Base-by-base conservation (phyloP, 2,888 invertebrate species). In the Tipula helvola region DNA sequence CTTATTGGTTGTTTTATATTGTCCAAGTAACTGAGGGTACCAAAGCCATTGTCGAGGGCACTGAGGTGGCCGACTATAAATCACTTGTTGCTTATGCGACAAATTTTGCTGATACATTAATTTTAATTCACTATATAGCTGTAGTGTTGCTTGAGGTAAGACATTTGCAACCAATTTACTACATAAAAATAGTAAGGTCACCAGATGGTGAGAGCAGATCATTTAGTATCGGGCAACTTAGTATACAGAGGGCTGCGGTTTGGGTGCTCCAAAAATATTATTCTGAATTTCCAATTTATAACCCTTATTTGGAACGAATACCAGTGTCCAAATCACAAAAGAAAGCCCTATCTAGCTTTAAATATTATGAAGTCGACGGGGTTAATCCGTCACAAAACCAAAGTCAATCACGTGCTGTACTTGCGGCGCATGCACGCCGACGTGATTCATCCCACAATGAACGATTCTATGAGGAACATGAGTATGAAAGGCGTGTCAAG, bases 1-100 rank as follows among this genome's bases (percentile, higher is more conserved):
- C 98, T 4, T 99, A 98, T 92, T 99, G 99, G 99, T 93, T 99
- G 18, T 99, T 99, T 92, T 99, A 99, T 91, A 95, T 97, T 89
- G 98, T 99, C 86, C 97, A 99, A 92, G 94, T 95, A 87, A 96
- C 96, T 0, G 96, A 96, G 91, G 95, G 95, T 18, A 95, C 96
- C 0, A 95, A 95, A 91, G 96, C 96, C 87, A 94, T 96, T 7
- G 95, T 95, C 0, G 95, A 96, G 87, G 95, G 95, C 0, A 96
- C 96, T 89, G 95, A 95, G 91, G 95, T 95, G 10, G 94, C 95
- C 83, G 96, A 96, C 90, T 98, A 98, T 90, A 96, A 96, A 90
- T 95, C 96, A 36, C 93, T 99, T 90, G 98, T 99, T 39, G 95
- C 96, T 87, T 99, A 98, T 90, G 97, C 99, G 41, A 96, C 96